phyloP scores from a whole-genome alignment of 2,888 invertebrate species.

The Rotaria magnacalcarata region DNA sequence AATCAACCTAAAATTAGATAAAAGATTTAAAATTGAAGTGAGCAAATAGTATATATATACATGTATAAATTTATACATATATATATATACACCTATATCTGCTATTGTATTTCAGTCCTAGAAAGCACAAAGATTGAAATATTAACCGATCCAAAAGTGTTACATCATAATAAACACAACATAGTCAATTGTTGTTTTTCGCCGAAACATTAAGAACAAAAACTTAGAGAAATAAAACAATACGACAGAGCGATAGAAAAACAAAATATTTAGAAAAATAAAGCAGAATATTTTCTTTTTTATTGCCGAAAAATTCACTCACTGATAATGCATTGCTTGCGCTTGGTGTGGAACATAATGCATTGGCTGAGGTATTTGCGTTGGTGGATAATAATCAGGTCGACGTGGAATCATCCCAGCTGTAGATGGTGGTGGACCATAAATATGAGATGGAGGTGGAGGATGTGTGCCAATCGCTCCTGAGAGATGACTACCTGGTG shows the following conservation, averaged over 20 bases:
- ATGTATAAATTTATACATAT: too few species aligned
- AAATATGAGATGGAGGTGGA: background rate
- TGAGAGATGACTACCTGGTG: background rate
- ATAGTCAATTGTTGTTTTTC: background rate
- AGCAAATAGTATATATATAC: background rate
- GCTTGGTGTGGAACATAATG: background rate
- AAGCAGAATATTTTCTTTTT: background rate
- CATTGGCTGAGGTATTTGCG: background rate
- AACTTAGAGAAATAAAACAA: background rate
- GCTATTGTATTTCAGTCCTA: background rate
- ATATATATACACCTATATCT: background rate
- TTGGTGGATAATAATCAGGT: background rate
- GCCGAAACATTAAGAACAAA: background rate
- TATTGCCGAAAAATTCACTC: background rate
- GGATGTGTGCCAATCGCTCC: background rate
- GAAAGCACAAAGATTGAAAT: background rate
- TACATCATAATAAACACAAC: background rate
- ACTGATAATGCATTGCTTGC: background rate
- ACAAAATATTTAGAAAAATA: background rate
- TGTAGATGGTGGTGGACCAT: background rate
- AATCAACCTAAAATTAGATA: conserved; percentile 11
- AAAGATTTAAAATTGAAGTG: background rate
- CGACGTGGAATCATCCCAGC: conserved; percentile 4
- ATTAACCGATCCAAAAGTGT: background rate
- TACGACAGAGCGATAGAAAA: conserved; percentile 12